A percentile compares a stretch with the other conserved stretches of the same genome.
Evolutionary conservation across 2,888 invertebrate species (phyloP).

Genomic region (Loripinus fragilis): DNA sequence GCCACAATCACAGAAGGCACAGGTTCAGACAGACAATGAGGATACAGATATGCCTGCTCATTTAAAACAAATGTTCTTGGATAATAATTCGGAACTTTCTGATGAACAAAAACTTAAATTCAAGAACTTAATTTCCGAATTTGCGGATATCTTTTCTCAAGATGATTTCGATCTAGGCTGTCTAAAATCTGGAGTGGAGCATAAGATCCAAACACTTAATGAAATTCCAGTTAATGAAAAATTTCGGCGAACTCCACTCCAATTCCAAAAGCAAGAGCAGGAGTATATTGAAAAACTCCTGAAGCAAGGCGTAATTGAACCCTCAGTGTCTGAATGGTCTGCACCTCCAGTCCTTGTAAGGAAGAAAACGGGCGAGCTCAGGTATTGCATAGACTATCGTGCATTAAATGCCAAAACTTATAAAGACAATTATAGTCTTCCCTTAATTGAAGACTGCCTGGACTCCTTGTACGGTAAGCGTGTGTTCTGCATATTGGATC

Average conservation of each 20-base stretch:
- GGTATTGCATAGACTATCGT: neutral
- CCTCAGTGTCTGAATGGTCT: neutral
- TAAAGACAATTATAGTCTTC: too few relatives aligned
- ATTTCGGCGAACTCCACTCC: neutral
- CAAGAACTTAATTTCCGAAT: neutral
- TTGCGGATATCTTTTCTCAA: neutral
- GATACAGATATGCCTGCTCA: neutral
- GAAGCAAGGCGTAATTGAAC: neutral
- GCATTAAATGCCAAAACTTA: too few relatives aligned
- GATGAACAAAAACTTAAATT: neutral
- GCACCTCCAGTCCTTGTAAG: neutral
- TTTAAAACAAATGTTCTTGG: neutral
- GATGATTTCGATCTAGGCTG: conserved; percentile 6
- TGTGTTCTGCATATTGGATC: too few relatives aligned
- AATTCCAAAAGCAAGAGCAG: conserved; percentile 2
- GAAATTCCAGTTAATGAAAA: neutral
- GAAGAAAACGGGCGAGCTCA: neutral
- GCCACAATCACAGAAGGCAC: neutral
- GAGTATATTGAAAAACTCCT: neutral
- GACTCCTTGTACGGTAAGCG: too few relatives aligned
- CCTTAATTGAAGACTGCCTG: neutral
- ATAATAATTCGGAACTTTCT: neutral
- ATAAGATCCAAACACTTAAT: neutral
- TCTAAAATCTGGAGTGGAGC: conserved; percentile 1
- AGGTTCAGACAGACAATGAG: neutral